A percentile compares a stretch with the other conserved stretches of the same genome.
These are phyloP conservation scores for Diachrysia chrysitis DNA, from an alignment of 2,888 invertebrate species.

Conservation along the genomic window DNA sequence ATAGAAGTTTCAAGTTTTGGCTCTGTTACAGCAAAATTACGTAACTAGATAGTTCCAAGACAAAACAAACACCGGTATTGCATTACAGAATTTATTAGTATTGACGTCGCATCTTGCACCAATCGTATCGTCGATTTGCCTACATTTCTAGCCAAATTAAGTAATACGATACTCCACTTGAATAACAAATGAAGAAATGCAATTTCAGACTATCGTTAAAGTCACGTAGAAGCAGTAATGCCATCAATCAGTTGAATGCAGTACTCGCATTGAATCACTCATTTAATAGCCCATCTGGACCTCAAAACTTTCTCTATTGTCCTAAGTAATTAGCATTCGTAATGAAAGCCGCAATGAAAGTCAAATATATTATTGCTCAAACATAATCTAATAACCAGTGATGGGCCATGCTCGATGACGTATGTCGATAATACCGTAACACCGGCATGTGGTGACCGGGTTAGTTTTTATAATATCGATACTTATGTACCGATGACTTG, in stretches of 20 bases:
- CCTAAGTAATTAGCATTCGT: conserved; percentile 63
- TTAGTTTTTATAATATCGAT: conserved; percentile 40
- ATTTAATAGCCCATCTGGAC: conserved; percentile 44
- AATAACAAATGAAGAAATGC: conserved; percentile 50
- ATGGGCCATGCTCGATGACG: conserved; percentile 41
- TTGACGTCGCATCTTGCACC: conserved; percentile 21
- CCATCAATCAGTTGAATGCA: conserved; percentile 29
- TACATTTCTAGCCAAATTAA: conserved; percentile 49
- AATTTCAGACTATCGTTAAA: conserved; percentile 23
- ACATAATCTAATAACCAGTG: conserved; percentile 48
- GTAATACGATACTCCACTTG: conserved; percentile 44
- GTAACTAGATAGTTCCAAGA: not conserved
- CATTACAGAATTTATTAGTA: conserved; percentile 27
- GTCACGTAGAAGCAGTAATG: conserved; percentile 33
- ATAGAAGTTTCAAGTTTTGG: not conserved
- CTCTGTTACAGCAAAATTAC: not conserved
- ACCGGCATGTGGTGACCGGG: conserved; percentile 40
- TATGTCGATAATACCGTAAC: conserved; percentile 36
- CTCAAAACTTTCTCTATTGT: conserved; percentile 72
- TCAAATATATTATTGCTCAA: conserved; percentile 41
- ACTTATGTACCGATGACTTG: conserved; percentile 50
- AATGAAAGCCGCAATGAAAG: conserved; percentile 60
- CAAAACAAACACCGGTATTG: not conserved
- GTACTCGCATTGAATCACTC: conserved; percentile 38
- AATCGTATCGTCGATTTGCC: conserved; percentile 43